Conservation (phyloP, 2,797 vertebrate genomes). For the Squalus acanthias region DNA sequence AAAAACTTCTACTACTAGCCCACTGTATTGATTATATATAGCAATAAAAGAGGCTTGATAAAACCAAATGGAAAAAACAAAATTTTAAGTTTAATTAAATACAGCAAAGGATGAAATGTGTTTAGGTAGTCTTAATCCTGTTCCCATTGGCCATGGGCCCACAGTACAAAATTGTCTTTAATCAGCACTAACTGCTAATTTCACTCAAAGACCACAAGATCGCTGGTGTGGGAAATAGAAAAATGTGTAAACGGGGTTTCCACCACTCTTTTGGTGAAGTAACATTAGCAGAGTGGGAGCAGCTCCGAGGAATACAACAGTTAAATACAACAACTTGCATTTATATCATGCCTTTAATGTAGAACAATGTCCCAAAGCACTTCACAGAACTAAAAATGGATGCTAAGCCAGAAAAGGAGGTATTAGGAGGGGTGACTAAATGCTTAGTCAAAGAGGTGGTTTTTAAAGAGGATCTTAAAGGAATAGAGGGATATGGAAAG, state of each 20-base stretch:
- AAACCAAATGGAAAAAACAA: no score
- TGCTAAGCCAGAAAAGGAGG: background rate
- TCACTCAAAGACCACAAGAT: background rate
- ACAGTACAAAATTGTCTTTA: background rate
- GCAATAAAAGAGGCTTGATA: background rate
- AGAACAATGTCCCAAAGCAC: background rate
- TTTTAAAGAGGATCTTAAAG: background rate
- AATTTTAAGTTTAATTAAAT: slow-evolving; percentile 9
- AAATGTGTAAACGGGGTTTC: background rate
- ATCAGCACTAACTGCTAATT: background rate
- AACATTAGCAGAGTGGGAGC: background rate
- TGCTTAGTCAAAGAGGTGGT: background rate
- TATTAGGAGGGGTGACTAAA: background rate
- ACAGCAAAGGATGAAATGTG: background rate
- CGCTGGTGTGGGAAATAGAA: background rate
- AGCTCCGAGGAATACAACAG: background rate
- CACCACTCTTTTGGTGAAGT: background rate
- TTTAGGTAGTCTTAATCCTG: background rate
- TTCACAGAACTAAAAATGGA: background rate
- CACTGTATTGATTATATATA: background rate
- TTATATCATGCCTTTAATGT: background rate
- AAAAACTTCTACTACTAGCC: background rate
- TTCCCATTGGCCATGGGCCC: background rate
- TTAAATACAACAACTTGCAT: background rate
- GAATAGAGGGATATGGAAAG: background rate